Conservation (phyloP, 2,888 invertebrate species). For the Oligia fasciuncula region DNA sequence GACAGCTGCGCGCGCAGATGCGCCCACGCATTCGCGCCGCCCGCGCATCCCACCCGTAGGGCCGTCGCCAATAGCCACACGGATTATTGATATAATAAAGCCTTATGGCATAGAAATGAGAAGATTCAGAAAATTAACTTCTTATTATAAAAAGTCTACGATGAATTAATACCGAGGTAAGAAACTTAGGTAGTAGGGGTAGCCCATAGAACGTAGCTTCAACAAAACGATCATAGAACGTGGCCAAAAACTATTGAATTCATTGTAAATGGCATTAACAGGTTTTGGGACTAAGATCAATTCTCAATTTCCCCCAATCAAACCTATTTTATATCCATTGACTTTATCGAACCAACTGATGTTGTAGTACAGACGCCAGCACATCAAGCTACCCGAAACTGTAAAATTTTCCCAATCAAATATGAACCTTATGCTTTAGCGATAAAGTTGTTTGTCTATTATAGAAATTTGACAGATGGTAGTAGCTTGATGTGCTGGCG, state of each 20-base stretch:
- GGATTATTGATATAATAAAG: constrained; percentile 63
- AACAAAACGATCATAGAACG: neutral
- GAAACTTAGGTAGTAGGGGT: neutral
- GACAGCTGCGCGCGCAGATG: constrained; percentile 80
- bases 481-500: no score
- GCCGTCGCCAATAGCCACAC: constrained; percentile 48
- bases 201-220: no score
- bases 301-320: neutral
- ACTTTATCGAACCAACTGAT: neutral
- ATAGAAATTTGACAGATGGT: no score
- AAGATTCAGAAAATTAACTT: constrained; percentile 19
- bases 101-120: constrained; percentile 14
- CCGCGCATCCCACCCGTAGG: constrained; percentile 54
- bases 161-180: neutral
- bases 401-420: no score
- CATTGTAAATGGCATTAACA: neutral
- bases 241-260: neutral
- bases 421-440: no score
- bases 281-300: neutral
- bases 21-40: constrained; percentile 52
- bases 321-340: neutral
- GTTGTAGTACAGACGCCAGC: neutral
- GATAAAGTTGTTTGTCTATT: no score
- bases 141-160: no score
- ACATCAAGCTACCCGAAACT: no score